phyloP scores from a whole-genome alignment of 2,888 invertebrate species.

The Galerucella nymphaeae region DNA sequence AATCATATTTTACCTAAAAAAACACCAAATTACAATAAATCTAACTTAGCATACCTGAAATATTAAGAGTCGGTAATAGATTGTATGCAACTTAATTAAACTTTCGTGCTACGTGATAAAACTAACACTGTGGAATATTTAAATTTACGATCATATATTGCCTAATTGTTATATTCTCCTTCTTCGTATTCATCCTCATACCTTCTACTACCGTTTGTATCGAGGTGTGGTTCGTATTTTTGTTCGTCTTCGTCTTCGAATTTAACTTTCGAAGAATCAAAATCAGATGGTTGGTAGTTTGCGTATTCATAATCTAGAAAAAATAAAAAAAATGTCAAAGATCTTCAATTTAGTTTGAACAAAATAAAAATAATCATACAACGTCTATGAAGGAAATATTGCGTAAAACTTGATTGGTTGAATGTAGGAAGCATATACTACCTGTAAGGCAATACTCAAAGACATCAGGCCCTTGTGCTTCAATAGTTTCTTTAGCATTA shows the following conservation, averaged over 20 bases:
- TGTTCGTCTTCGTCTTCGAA: conserved; percentile 79
- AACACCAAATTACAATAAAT: conserved; percentile 17
- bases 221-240: conserved; percentile 75
- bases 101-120: conserved; percentile 10
- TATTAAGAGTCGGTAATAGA: conserved; percentile 10
- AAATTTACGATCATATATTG: conserved; percentile 4
- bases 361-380: too few species aligned
- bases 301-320: conserved; percentile 78
- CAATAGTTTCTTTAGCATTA: conserved; percentile 51
- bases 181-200: conserved; percentile 65
- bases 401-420: too few species aligned
- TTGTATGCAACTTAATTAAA: conserved; percentile 26
- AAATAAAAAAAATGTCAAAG: conserved; percentile 38
- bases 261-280: conserved; percentile 74
- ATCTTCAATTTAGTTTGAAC: neutral
- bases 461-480: conserved; percentile 63
- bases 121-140: conserved; percentile 1
- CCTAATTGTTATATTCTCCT: conserved; percentile 55
- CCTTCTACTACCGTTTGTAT: conserved; percentile 61
- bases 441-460: conserved; percentile 60
- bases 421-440: conserved; percentile 64
- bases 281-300: conserved; percentile 69
- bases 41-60: conserved; percentile 24
- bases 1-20: conserved; percentile 20
- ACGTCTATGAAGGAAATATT: too few species aligned